phyloP scores from a whole-genome alignment of 2,797 vertebrate genomes.

The Rallus crepitans region DNA sequence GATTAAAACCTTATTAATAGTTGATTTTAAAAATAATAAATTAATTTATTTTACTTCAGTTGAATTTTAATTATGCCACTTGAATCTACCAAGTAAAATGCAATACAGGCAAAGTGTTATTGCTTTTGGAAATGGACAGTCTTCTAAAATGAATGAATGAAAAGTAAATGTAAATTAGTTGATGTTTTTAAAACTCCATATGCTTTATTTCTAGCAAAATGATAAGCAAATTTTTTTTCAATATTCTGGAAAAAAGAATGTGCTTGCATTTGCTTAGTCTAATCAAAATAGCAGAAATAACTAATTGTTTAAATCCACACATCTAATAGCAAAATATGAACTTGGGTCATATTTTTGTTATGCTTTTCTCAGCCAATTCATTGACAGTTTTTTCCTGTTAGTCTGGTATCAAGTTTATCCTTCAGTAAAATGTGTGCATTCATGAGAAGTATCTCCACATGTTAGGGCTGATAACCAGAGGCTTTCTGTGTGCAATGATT shows the following conservation, averaged over 20 bases:
- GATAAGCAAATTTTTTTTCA: neutral
- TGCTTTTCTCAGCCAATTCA: neutral
- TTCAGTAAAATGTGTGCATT: neutral
- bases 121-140: neutral
- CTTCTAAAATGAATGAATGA: neutral
- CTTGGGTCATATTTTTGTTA: neutral
- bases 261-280: neutral
- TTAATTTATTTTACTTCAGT: conserved; percentile 55
- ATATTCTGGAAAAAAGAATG: neutral
- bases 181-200: neutral
- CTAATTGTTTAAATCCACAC: neutral
- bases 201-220: neutral
- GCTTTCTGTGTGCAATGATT: neutral
- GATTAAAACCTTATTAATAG: conserved; percentile 53
- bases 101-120: neutral
- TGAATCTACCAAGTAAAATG: conserved; percentile 40
- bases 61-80: conserved; percentile 57
- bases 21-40: conserved; percentile 41
- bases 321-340: neutral
- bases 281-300: neutral
- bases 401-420: neutral
- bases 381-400: neutral
- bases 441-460: neutral
- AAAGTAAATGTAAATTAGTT: neutral
- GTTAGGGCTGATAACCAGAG: neutral